Evolutionary conservation across 2,797 vertebrate genomes (phyloP).

Genomic region (Pseudomugil gertrudae): DNA sequence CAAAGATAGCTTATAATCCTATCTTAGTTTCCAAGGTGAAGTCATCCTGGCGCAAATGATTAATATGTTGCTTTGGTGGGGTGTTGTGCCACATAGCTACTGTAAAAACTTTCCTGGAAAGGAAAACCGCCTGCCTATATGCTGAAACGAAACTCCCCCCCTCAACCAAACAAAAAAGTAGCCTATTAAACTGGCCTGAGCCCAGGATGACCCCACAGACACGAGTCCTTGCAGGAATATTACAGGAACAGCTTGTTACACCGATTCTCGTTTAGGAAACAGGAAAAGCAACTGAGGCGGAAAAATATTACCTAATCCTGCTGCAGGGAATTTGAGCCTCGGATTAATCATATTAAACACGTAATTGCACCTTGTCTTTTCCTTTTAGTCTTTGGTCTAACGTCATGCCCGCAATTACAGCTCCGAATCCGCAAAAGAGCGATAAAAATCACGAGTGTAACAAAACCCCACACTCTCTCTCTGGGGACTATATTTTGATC

Average conservation of each 20-base stretch:
- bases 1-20: slow-evolving; percentile 48
- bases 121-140: slow-evolving; percentile 28
- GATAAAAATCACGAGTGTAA: slow-evolving; percentile 74
- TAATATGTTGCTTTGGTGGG: slow-evolving; percentile 36
- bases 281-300: slow-evolving; percentile 32
- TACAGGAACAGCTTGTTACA: slow-evolving; percentile 33
- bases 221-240: slow-evolving; percentile 14
- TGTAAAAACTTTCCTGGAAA: slow-evolving; percentile 58
- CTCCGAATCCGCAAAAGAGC: slow-evolving; percentile 57
- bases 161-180: background rate
- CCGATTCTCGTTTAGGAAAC: slow-evolving; percentile 4
- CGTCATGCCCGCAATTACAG: slow-evolving; percentile 71
- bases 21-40: slow-evolving; percentile 60
- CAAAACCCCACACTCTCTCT: slow-evolving; percentile 65
- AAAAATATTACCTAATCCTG: slow-evolving; percentile 53
- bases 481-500: slow-evolving; percentile 79
- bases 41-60: slow-evolving; percentile 56
- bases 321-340: slow-evolving; percentile 38
- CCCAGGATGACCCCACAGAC: slow-evolving; percentile 43
- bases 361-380: slow-evolving; percentile 1
- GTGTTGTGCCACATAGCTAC: slow-evolving; percentile 13
- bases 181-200: slow-evolving; percentile 14
- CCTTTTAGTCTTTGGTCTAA: slow-evolving; percentile 35
- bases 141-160: slow-evolving; percentile 62
- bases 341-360: slow-evolving; percentile 35